A percentile compares a stretch with the other conserved stretches of the same genome.
phyloP scores from a whole-genome alignment of 2,888 invertebrate genomes.

The Dinocampus coccinellae region DNA sequence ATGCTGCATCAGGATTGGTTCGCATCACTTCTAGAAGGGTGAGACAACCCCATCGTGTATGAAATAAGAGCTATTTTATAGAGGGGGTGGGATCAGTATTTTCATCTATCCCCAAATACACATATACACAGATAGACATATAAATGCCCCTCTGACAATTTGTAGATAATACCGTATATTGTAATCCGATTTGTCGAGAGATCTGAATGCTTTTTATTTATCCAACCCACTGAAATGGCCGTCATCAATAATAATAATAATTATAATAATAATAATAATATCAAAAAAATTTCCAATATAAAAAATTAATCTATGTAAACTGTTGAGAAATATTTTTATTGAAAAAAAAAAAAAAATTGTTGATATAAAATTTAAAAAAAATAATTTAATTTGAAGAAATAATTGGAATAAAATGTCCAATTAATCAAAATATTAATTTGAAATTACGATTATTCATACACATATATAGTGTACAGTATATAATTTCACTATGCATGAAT shows the following conservation, averaged over 20 bases:
- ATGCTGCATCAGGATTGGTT: conserved; percentile 66
- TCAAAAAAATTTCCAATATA: too few species aligned
- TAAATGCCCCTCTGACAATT: not conserved
- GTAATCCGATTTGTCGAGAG: conserved; percentile 32
- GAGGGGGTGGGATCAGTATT: conserved; percentile 43
- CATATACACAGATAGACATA: not conserved
- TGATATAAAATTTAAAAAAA: too few species aligned
- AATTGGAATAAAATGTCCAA: too few species aligned
- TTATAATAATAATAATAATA: too few species aligned
- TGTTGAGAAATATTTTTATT: too few species aligned
- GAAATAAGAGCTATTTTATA: conserved; percentile 47
- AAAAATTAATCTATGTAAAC: too few species aligned
- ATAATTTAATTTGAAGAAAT: too few species aligned
- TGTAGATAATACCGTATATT: conserved; percentile 20
- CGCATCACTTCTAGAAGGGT: conserved; percentile 43
- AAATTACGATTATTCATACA: too few species aligned
- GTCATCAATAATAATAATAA: too few species aligned
- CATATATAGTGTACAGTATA: not conserved
- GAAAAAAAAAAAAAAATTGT: too few species aligned
- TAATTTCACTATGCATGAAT: not conserved
- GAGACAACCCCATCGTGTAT: conserved; percentile 41
- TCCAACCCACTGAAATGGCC: conserved; percentile 29
- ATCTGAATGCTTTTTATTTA: not conserved
- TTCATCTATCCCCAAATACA: not conserved
- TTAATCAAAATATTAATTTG: conserved; percentile 13